phyloP scores from a whole-genome alignment of 2,888 invertebrate genomes.

The Cantharis flavilabris region DNA sequence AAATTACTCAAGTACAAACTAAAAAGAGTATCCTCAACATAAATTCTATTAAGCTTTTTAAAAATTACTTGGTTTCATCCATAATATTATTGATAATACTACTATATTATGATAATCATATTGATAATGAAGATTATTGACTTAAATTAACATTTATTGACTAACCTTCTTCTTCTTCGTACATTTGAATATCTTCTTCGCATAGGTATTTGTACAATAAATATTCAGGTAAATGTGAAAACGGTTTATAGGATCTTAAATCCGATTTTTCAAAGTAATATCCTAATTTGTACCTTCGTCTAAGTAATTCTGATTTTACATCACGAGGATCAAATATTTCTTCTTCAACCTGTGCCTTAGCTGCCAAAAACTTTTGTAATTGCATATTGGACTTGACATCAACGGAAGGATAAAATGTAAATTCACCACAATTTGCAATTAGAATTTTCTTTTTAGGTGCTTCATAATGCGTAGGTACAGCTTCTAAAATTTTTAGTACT shows the following conservation, averaged over 20 bases:
- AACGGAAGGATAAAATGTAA: conserved; percentile 29
- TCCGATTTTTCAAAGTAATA: conserved; percentile 37
- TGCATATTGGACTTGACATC: conserved; percentile 10
- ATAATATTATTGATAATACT: too few relatives aligned
- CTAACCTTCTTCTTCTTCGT: neutral
- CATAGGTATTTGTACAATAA: neutral
- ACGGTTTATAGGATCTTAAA: conserved; percentile 35
- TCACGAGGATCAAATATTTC: conserved; percentile 34
- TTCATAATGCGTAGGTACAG: conserved; percentile 66
- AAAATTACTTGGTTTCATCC: too few relatives aligned
- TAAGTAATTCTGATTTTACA: conserved; percentile 28
- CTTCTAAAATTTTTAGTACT: conserved; percentile 65
- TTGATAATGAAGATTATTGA: too few relatives aligned
- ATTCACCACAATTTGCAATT: conserved; percentile 45
- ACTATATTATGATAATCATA: too few relatives aligned
- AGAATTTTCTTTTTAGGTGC: conserved; percentile 55
- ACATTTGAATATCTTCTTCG: neutral
- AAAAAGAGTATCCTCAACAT: too few relatives aligned
- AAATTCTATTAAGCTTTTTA: too few relatives aligned
- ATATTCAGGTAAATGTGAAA: conserved; percentile 34
- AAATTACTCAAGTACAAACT: too few relatives aligned
- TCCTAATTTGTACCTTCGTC: conserved; percentile 36
- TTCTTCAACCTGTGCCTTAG: conserved; percentile 1
- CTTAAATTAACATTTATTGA: neutral
- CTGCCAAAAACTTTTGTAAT: conserved; percentile 17